Conservation (phyloP, 2,113 vertebrate genomes). For the Cheirogaleus medius region DNA sequence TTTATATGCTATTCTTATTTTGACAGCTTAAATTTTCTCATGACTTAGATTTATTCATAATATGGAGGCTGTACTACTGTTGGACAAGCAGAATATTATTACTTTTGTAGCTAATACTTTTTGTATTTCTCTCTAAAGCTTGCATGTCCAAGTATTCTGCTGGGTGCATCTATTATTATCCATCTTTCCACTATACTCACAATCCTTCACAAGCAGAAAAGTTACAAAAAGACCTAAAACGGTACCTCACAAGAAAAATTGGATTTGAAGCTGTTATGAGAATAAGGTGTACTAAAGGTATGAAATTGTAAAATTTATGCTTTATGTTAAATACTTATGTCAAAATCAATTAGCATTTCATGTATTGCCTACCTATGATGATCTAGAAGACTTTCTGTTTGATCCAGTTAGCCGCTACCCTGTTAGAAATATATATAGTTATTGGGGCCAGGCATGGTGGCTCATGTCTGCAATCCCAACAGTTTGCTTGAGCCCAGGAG, state of each 20-base stretch:
- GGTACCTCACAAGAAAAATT: conserved; percentile 96
- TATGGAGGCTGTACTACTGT: neutral
- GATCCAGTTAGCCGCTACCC: neutral
- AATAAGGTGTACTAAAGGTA: conserved; percentile 99
- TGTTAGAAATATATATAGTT: neutral
- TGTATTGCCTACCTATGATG: neutral
- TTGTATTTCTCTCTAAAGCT: conserved; percentile 83
- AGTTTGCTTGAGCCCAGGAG: too few relatives aligned
- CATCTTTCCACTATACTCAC: conserved; percentile 93
- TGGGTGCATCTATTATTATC: conserved; percentile 96
- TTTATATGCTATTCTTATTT: neutral
- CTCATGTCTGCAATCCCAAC: too few relatives aligned
- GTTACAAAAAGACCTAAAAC: conserved; percentile 94
- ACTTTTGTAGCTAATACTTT: neutral
- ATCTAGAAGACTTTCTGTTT: neutral
- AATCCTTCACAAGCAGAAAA: conserved; percentile 93
- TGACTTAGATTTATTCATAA: neutral
- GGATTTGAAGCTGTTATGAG: conserved; percentile 99
- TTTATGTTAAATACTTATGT: neutral
- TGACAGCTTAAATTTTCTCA: neutral
- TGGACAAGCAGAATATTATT: neutral
- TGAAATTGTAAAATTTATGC: neutral
- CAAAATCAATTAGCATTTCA: neutral
- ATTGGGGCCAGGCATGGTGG: neutral
- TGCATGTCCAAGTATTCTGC: conserved; percentile 97